Conservation (phyloP, 2,797 vertebrate species). For the Numenius phaeopus region DNA sequence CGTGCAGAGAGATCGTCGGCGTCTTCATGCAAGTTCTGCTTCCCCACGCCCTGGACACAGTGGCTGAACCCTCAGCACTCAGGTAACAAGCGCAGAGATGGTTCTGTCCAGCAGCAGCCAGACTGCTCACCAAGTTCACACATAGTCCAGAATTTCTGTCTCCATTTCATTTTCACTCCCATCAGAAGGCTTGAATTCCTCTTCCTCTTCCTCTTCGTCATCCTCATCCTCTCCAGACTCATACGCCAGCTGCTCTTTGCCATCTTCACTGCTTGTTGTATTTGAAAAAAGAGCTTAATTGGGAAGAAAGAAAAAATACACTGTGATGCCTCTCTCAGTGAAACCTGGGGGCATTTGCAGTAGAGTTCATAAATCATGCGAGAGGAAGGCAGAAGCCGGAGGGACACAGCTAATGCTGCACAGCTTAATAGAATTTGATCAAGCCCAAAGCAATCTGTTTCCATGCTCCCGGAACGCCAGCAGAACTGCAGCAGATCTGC, state of each 20-base stretch:
- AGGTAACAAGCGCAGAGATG: background rate
- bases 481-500: background rate
- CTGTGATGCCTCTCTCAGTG: background rate
- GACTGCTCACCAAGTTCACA: slow-evolving; percentile 74
- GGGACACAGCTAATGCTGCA: background rate
- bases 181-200: slow-evolving; percentile 93
- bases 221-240: slow-evolving; percentile 84
- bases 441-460: background rate
- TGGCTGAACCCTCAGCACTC: background rate
- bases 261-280: slow-evolving; percentile 63
- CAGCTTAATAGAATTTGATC: background rate
- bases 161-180: slow-evolving; percentile 99
- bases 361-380: background rate
- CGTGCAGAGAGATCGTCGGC: accelerated
- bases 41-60: background rate
- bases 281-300: slow-evolving; percentile 80
- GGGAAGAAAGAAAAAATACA: background rate
- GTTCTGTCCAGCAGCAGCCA: background rate
- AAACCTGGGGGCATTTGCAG: background rate
- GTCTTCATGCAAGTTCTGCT: background rate
- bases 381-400: background rate
- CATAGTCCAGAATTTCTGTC: slow-evolving; percentile 95
- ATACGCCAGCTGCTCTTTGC: slow-evolving; percentile 70
- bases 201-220: slow-evolving; percentile 88
- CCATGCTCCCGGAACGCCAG: background rate